Percentiles rank a stretch among this genome's conserved stretches.
Conservation (phyloP, 92 coral and sea anemone genomes). For the Pocillopora grandis region DNA sequence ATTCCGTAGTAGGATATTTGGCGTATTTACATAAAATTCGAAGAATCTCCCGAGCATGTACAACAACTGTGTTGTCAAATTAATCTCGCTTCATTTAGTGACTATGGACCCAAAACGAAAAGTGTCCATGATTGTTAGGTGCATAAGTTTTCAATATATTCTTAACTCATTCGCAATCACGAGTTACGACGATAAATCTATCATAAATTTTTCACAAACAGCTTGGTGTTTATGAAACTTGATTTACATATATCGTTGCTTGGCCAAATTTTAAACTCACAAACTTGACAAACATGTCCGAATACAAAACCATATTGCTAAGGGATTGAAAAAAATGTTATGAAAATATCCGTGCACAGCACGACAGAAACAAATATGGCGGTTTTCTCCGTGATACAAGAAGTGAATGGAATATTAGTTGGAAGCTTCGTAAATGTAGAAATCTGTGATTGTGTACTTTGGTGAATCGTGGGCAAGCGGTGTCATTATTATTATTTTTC, state of each 20-base stretch:
- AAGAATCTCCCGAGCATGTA: neutral
- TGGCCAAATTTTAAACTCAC: constrained; percentile 8
- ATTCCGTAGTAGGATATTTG: constrained; percentile 2
- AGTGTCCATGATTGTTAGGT: neutral
- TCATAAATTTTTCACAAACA: neutral
- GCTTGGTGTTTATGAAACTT: constrained; percentile 3
- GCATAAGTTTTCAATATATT: neutral
- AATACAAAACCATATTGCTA: constrained; percentile 8
- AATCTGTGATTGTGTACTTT: no score
- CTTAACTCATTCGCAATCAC: neutral
- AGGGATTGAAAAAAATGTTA: neutral
- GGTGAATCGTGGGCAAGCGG: no score
- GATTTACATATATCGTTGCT: constrained; percentile 7
- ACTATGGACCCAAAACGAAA: constrained; percentile 35
- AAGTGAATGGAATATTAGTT: neutral
- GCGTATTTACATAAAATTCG: neutral
- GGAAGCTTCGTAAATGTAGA: neutral
- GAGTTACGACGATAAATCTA: neutral
- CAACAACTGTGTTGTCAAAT: neutral
- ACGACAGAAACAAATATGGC: constrained; percentile 1
- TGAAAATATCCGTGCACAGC: neutral
- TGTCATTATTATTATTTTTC: neutral
- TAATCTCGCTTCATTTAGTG: constrained; percentile 23
- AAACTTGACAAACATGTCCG: neutral
- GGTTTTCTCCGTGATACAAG: neutral